Evolutionary conservation across 1,140 invertebrate genomes (phyloP).

Genomic region (Elysia chlorotica): DNA sequence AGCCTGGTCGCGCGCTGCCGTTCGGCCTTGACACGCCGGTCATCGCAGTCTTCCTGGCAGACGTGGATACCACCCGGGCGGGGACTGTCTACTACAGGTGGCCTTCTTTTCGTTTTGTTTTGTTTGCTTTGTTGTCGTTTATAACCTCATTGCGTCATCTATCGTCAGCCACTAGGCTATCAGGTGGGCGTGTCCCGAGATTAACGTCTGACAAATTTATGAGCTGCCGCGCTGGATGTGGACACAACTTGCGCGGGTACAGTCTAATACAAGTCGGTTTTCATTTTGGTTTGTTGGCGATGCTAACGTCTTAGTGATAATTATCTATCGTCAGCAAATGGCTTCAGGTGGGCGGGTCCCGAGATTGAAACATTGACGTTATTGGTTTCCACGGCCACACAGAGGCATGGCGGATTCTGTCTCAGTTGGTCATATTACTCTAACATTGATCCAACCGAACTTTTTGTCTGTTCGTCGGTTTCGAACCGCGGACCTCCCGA

Average conservation of each 20-base stretch:
- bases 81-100: slow-evolving; percentile 80
- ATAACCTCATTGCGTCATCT: background rate
- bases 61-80: slow-evolving; percentile 79
- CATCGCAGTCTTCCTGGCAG: slow-evolving; percentile 88
- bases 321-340: too few species aligned
- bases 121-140: background rate
- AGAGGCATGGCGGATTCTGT: background rate
- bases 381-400: background rate
- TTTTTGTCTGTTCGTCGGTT: too few species aligned
- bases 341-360: too few species aligned
- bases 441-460: background rate
- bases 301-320: too few species aligned
- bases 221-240: too few species aligned
- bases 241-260: too few species aligned
- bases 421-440: background rate
- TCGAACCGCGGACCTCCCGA: too few species aligned
- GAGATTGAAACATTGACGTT: background rate
- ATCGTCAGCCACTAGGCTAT: too few species aligned
- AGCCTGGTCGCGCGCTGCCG: slow-evolving; percentile 70
- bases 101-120: slow-evolving; percentile 4
- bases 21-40: slow-evolving; percentile 86
- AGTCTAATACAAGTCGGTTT: too few species aligned
- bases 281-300: too few species aligned
- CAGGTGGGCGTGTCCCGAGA: too few species aligned
- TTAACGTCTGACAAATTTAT: too few species aligned